Evolutionary conservation across 2,113 vertebrate species (phyloP), one percentile per base, ranked within the genome.

Genomic region (Hyperoodon ampullatus): DNA sequence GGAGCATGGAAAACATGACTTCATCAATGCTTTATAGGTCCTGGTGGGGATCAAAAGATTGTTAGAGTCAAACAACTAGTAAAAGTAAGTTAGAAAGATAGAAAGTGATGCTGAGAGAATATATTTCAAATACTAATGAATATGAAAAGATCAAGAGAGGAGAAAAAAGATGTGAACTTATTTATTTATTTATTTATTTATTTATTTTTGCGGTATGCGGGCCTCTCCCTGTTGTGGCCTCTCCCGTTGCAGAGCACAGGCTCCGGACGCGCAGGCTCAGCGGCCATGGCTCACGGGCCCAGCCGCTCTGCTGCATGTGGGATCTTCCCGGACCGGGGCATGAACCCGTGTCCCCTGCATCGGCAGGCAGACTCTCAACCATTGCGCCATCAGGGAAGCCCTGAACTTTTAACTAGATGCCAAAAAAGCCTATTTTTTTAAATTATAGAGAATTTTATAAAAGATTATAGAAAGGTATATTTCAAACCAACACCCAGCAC

Each of bases 111-210:
- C n/a, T 88, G 50, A 68, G 15, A 44, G 7, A 88, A 53, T 68
- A 1, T 33, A 65, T 80, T 90, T 83, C 14, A 71, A 91, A 78
- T 72, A 65, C 84, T 78, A 87, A 87, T 94, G 44, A 93, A 93
- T 74, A 85, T 72, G 42, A 71, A 93, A 80, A 90, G 3, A 81
- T 61, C 11, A 88, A 84, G 28, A 39, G 44, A 93, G 14, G 11
- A 24, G 75, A 92, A 83, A 61, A 39, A 23, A 42, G 24, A 28
- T 14, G 14, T 39, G 15, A 81, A 90, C 60, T 85, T 82, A 39
- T 39, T 39, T 39, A 39, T 39, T 39, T 39, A 39, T 39, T 39
- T 39, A 39, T 39, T 39, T 39, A 39, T 39, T 39, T 39, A 39
- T 39, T 39, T 39, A 39, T 39, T 39, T 39, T 39, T 39, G 39